Evolutionary conservation across 2,888 invertebrate species (phyloP), one percentile per base, ranked within the genome.

Genomic region (Cartodere bifasciata): DNA sequence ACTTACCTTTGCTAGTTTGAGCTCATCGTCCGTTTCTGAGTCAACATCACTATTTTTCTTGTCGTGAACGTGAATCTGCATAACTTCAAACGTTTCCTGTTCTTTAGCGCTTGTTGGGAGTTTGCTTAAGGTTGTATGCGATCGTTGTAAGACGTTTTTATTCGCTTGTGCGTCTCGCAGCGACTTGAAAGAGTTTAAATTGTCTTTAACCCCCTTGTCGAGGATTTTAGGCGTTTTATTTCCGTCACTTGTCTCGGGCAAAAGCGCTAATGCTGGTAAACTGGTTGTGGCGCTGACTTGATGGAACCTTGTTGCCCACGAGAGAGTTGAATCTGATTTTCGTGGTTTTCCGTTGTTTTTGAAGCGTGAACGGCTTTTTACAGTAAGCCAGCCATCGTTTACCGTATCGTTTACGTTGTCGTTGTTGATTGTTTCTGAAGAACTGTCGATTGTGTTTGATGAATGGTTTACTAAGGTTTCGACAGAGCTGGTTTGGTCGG

Each of bases 351-450:
- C 65, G 9, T 64, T 62, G 42, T 65, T 60, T 40, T 56, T 70
- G 23, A 70, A 57, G 14, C 84, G 65, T 2, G 65, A 68, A 21
- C 79, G 69, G 26, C 80, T 77, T 47, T 85, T 79, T 0, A 92
- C 92, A 0, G 85, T 91, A 39, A 88, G 70, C 92, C 91, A 92
- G 1, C 91, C 92, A 43, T 84, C 84, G 22, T 52, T 35, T n/a
- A 45, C 38, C 22, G 38, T 14, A 6, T 38, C 35, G 12, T 35
- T 29, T 7, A 67, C 53, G 28, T 66, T 65, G 50, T 72, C 70
- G 22, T 59, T 60, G 1, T 68, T 65, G 12, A 72, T 56, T 1
- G 72, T 71, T 49, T 72, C 72, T 1, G 65, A 61, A 23, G 72
- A 72, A 46, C 70, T 68, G 16, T 66, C 67, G 36, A 60, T 54